phyloP scores from a whole-genome alignment of 2,797 vertebrate species.

The Microcaecilia unicolor region DNA sequence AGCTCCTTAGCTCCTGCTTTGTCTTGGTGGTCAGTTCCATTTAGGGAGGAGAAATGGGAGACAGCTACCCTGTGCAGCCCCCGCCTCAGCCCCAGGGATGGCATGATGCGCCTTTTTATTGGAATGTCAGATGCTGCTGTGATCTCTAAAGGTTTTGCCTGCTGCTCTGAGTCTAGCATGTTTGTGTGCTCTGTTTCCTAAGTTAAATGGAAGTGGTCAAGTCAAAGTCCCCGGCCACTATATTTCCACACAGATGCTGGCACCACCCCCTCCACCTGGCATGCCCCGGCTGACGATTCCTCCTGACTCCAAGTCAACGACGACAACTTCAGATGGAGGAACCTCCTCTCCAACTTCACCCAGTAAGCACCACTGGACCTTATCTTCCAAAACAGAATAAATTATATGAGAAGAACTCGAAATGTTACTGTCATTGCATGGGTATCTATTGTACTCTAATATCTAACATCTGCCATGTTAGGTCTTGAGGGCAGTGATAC shows the following conservation, averaged over 20 bases:
- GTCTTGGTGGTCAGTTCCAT: constrained; percentile 40
- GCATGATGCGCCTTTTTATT: too few species aligned
- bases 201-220: constrained; percentile 89
- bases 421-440: too few species aligned
- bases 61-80: not conserved
- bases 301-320: constrained; percentile 80
- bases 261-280: constrained; percentile 68
- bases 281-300: constrained; percentile 70
- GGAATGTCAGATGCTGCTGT: too few species aligned
- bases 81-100: not conserved
- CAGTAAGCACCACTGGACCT: constrained; percentile 82
- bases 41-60: not conserved
- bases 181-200: constrained; percentile 49
- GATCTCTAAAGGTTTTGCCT: too few species aligned
- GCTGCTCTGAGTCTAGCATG: too few species aligned
- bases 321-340: constrained; percentile 76
- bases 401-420: too few species aligned
- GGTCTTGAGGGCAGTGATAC: too few species aligned
- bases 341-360: constrained; percentile 78
- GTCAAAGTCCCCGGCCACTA: constrained; percentile 86
- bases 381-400: too few species aligned
- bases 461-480: too few species aligned
- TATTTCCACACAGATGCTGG: constrained; percentile 87
- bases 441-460: too few species aligned
- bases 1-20: not conserved